Percentiles rank a stretch among this genome's conserved stretches.
Conservation (phyloP, 2,797 vertebrate genomes). For the Lerista edwardsae region DNA sequence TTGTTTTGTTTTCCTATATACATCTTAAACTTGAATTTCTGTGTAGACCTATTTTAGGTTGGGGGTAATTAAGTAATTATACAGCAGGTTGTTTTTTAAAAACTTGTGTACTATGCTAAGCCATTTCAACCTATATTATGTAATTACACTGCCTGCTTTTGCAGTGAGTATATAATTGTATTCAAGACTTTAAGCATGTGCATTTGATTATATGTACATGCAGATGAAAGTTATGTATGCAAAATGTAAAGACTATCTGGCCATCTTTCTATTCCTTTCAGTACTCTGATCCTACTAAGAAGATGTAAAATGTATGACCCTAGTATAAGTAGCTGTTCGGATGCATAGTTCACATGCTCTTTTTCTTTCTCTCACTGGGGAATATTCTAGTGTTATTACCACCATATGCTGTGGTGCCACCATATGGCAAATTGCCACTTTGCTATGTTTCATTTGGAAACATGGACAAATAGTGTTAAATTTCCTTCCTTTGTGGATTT, state of each 20-base stretch:
- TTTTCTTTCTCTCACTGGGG: too few relatives aligned
- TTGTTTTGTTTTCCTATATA: constrained; percentile 33
- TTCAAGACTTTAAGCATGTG: not conserved
- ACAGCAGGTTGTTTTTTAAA: not conserved
- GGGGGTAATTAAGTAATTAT: constrained; percentile 57
- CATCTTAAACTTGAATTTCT: constrained; percentile 42
- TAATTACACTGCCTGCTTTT: constrained; percentile 48
- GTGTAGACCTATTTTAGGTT: constrained; percentile 46
- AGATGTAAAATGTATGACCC: not conserved
- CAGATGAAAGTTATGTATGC: constrained; percentile 18
- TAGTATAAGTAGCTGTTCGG: not conserved
- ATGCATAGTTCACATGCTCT: too few relatives aligned
- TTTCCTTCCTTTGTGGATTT: not conserved
- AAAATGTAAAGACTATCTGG: not conserved
- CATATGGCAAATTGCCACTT: too few relatives aligned
- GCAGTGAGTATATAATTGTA: constrained; percentile 25
- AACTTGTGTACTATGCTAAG: constrained; percentile 55
- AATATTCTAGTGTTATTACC: not conserved
- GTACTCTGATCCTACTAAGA: not conserved
- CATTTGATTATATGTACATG: not conserved
- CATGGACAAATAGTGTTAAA: not conserved
- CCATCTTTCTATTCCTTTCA: not conserved
- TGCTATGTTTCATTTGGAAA: not conserved
- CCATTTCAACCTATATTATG: constrained; percentile 53
- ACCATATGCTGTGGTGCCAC: too few relatives aligned